These are phyloP conservation scores for Trachelus tabidus DNA, from an alignment of 2,888 invertebrate species.

Conservation along the genomic window DNA sequence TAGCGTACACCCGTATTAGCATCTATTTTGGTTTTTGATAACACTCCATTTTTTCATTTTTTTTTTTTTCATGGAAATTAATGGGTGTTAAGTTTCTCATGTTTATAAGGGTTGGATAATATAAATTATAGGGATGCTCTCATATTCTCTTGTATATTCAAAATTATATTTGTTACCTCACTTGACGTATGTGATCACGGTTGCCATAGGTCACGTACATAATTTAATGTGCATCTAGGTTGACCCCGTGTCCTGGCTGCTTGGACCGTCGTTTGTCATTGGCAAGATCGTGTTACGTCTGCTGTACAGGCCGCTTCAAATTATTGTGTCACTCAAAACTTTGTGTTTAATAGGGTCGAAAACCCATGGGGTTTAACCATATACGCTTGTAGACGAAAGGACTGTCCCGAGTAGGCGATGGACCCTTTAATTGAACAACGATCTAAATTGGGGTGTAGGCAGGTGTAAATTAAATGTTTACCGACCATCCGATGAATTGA, in stretches of 20 bases:
- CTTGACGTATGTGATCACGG: neutral
- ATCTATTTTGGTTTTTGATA: neutral
- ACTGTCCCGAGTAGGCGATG: no score
- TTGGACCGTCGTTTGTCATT: neutral
- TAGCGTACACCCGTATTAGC: neutral
- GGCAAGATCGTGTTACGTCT: neutral
- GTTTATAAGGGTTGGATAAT: neutral
- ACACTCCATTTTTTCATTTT: neutral
- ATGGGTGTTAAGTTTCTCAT: neutral
- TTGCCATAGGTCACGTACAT: neutral
- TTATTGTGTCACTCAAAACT: neutral
- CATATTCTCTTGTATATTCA: neutral
- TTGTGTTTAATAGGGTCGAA: neutral
- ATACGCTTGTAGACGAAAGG: neutral
- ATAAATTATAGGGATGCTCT: neutral
- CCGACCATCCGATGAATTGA: neutral
- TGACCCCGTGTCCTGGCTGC: neutral
- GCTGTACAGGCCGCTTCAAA: neutral
- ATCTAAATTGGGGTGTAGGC: no score
- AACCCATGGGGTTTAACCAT: neutral
- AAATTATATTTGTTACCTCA: neutral
- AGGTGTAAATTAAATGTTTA: neutral
- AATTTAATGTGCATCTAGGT: neutral
- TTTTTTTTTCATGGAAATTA: neutral
- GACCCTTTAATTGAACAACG: no score